Conservation (phyloP, 2,888 invertebrate genomes). For the Noctua comes region DNA sequence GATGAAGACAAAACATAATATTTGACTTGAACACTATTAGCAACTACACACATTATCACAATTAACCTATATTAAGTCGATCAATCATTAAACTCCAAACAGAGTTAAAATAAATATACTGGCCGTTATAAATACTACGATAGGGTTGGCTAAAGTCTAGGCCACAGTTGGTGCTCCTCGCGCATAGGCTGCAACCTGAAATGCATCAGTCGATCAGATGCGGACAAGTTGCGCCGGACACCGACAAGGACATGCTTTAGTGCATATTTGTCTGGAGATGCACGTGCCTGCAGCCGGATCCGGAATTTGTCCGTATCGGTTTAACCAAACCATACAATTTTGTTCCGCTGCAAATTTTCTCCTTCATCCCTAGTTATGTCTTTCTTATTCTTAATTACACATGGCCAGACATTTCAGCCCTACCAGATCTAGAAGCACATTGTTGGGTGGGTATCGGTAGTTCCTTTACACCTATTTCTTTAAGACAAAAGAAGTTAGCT, state of each 20-base stretch:
- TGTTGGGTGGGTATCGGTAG: background rate
- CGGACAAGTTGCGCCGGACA: background rate
- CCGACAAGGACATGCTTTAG: no score
- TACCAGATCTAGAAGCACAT: background rate
- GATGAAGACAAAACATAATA: background rate
- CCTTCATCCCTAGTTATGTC: background rate
- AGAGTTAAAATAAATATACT: slow-evolving; percentile 30
- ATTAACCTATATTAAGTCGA: slow-evolving; percentile 43
- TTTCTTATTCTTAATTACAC: background rate
- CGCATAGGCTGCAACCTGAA: background rate
- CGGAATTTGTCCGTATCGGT: background rate
- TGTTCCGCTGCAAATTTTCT: background rate
- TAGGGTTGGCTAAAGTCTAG: slow-evolving; percentile 28
- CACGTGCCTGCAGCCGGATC: no score
- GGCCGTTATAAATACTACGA: background rate
- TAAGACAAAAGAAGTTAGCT: background rate
- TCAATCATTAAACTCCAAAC: slow-evolving; percentile 45
- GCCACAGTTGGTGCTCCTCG: background rate
- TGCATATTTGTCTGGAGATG: no score
- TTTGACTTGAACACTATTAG: slow-evolving; percentile 6
- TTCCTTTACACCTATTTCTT: background rate
- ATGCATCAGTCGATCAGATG: background rate
- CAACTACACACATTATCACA: slow-evolving; percentile 10
- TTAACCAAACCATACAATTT: background rate
- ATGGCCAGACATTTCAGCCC: background rate